phyloP scores from a whole-genome alignment of 2,113 vertebrate species.

The Vombatus ursinus region DNA sequence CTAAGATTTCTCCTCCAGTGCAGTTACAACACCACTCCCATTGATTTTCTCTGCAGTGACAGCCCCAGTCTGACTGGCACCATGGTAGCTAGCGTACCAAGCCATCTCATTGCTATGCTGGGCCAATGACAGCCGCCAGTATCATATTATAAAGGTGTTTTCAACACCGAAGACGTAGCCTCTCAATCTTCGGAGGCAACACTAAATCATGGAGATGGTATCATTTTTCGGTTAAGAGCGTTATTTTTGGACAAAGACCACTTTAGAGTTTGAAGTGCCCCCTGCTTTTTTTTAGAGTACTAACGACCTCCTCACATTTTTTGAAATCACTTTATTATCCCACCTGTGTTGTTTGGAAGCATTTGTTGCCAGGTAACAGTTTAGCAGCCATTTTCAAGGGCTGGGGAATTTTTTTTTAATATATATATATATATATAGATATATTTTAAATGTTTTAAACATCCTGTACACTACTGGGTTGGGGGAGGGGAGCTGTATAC shows the following conservation, averaged over 20 bases:
- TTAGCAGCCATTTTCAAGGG: constrained; percentile 87
- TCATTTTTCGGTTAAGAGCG: constrained; percentile 90
- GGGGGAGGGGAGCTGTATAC: constrained; percentile 22
- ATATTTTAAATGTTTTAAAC: constrained; percentile 76
- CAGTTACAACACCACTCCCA: constrained; percentile 86
- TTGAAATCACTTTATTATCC: constrained; percentile 79
- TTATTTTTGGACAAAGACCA: constrained; percentile 89
- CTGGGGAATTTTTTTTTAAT: constrained; percentile 76
- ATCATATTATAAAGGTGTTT: constrained; percentile 92
- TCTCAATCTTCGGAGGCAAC: constrained; percentile 87
- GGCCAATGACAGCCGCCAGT: constrained; percentile 90
- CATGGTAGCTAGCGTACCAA: constrained; percentile 85
- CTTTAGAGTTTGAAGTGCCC: constrained; percentile 83
- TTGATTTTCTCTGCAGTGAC: constrained; percentile 97
- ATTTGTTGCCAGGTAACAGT: constrained; percentile 88
- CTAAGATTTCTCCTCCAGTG: constrained; percentile 89
- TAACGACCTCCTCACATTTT: constrained; percentile 77
- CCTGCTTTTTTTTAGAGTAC: constrained; percentile 73
- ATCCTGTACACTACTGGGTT: constrained; percentile 72
- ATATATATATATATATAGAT: constrained; percentile 77
- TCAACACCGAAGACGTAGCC: constrained; percentile 86
- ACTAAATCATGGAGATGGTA: constrained; percentile 85
- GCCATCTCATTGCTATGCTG: constrained; percentile 86
- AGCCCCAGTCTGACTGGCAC: constrained; percentile 97
- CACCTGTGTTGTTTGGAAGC: constrained; percentile 83